Evolutionary conservation across 2,797 vertebrate genomes (phyloP), one percentile per base, ranked within the genome.

Genomic region (Dendrocincla fuliginosa): DNA sequence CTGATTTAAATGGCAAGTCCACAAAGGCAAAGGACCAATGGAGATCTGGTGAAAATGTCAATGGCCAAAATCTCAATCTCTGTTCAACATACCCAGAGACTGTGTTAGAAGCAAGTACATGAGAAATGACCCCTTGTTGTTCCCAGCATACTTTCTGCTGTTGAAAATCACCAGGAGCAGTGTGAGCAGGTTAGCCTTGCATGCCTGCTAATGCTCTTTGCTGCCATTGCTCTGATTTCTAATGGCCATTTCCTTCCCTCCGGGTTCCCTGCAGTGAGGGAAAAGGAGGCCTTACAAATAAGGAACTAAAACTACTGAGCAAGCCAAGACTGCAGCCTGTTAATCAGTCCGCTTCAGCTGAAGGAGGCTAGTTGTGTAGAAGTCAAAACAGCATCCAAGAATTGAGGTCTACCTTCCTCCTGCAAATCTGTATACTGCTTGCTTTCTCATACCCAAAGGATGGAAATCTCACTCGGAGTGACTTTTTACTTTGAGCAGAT

Each of bases 351-450:
- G 30, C 61, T 70, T 42, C 68, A 44, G 76, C 56, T 71, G 77
- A 86, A 88, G 60, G 33, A 57, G 49, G 47, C 74, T 70, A 78
- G 87, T 69, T 67, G 55, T 53, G 28, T 78, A 77, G 65, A 91
- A 94, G 86, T 95, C 41, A 94, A 95, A 97, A 85, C 49, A 92
- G 85, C 78, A 82, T 90, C 87, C 5, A 2, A 90, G 93, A 90
- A 96, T 93, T 87, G 87, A 95, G 67, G 90, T 84, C 37, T 65
- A 27, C 25, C 30, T 94, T 93, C 94, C 44, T 91, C 96, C 87
- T 95, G 91, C 81, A 82, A 86, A 96, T 95, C 94, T 74, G 44
- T 95, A 87, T 89, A 89, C 94, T 80, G 10, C 76, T 85, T 93
- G 24, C 56, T 95, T 96, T 94, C 73, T 49, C 9, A 2, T 49